Conservation (phyloP, 1,140 invertebrate genomes). For the Orchesella cincta region DNA sequence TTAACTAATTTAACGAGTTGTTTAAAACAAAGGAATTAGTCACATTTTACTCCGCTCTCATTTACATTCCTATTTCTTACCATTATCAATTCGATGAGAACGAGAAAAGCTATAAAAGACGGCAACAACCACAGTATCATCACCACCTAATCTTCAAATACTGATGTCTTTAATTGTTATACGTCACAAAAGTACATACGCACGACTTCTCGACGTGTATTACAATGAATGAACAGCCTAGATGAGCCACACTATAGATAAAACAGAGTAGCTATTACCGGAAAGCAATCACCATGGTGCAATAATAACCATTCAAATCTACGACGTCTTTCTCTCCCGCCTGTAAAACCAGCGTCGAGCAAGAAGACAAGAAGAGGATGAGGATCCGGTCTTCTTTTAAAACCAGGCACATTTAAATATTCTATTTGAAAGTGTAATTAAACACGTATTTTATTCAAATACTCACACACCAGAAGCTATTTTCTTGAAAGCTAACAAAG, state of each 20-base stretch:
- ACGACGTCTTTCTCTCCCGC: not conserved
- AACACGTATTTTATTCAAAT: no score
- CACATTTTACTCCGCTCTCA: not conserved
- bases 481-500: no score
- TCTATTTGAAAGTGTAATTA: no score
- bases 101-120: not conserved
- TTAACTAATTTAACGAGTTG: conserved; percentile 22
- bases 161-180: no score
- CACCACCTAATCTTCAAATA: no score
- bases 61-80: conserved; percentile 15
- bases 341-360: no score
- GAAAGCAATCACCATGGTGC: conserved; percentile 24
- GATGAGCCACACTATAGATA: not conserved
- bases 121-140: no score
- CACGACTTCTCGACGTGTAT: not conserved
- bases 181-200: not conserved
- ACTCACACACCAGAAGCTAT: no score
- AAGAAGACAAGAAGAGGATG: not conserved
- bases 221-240: not conserved
- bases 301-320: conserved; percentile 29
- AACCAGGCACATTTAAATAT: no score
- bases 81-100: not conserved
- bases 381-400: no score
- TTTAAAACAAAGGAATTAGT: conserved; percentile 26
- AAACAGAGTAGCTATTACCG: not conserved